These are phyloP conservation scores for Poicephalus gulielmi DNA, from an alignment of 2,113 vertebrate genomes.

Conservation along the genomic window DNA sequence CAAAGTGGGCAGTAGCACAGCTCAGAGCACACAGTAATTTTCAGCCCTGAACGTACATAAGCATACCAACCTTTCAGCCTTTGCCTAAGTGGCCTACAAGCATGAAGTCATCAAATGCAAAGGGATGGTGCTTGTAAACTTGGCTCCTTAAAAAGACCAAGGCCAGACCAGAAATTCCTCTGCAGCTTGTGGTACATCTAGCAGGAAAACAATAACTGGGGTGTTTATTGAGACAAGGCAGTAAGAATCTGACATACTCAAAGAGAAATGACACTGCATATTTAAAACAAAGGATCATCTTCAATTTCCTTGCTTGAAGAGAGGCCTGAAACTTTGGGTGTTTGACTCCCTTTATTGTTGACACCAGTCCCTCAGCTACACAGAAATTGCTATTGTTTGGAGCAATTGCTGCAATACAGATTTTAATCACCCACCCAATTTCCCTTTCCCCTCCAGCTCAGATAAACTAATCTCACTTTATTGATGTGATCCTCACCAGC, in stretches of 20 bases:
- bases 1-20: background rate
- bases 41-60: background rate
- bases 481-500: background rate
- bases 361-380: background rate
- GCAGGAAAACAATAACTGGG: background rate
- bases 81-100: background rate
- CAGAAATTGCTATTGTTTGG: background rate
- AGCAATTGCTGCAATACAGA: background rate
- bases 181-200: background rate
- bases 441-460: background rate
- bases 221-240: background rate
- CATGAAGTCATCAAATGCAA: background rate
- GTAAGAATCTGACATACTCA: background rate
- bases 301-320: background rate
- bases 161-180: rapidly evolving
- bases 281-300: background rate
- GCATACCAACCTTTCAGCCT: background rate
- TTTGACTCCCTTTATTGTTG: background rate
- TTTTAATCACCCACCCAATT: background rate
- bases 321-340: background rate
- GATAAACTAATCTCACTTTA: background rate
- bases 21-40: background rate
- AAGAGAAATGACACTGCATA: background rate
- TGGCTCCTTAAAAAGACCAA: background rate
- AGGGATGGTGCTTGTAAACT: background rate